These are phyloP conservation scores for Eupithecia pulchellata DNA, from an alignment of 2,888 invertebrate genomes.

Conservation along the genomic window DNA sequence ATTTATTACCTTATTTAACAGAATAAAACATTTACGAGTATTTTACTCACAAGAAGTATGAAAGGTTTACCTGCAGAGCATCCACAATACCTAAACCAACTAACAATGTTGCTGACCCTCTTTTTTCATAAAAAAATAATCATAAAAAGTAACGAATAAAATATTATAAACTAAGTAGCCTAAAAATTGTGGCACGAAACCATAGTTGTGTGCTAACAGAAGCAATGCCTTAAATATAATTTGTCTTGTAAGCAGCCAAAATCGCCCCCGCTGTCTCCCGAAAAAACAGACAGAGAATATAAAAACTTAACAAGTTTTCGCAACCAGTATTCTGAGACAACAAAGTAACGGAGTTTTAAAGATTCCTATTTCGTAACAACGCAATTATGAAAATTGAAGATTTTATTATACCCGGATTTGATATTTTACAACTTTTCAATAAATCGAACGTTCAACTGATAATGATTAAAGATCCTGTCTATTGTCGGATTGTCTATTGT, in stretches of 20 bases:
- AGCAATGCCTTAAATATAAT: background rate
- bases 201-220: background rate
- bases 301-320: background rate
- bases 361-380: slow-evolving; percentile 7
- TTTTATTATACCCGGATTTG: background rate
- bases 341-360: slow-evolving; percentile 3
- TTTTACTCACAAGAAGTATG: too few species aligned
- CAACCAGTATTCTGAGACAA: slow-evolving; percentile 1
- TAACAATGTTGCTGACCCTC: too few species aligned
- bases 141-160: too few species aligned
- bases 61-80: background rate
- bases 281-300: background rate
- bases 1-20: too few species aligned
- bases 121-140: background rate
- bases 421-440: background rate
- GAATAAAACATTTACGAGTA: too few species aligned
- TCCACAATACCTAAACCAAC: too few species aligned
- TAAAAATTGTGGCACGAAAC: too few species aligned
- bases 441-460: background rate
- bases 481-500: too few species aligned
- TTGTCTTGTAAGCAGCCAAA: background rate
- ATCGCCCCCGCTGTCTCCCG: background rate
- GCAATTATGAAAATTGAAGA: background rate
- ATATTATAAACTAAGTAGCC: too few species aligned
- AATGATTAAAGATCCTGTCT: background rate